Evolutionary conservation across 2,888 invertebrate species (phyloP), one percentile per base, ranked within the genome.

Genomic region (Heliconius cydno): DNA sequence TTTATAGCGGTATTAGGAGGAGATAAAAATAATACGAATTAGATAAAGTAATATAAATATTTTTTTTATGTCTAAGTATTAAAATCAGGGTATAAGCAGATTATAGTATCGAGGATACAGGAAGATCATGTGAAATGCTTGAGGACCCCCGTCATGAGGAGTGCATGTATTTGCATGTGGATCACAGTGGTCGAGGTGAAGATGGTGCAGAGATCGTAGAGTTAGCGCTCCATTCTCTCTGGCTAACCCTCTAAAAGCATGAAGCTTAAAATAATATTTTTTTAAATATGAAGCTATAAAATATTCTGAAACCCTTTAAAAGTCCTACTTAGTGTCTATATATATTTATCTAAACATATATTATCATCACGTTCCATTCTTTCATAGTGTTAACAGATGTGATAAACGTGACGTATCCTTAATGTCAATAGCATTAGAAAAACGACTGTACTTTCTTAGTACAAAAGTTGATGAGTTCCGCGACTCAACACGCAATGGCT

Each of bases 321-420:
- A 38, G 67, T 12, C n/a, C 68, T 68, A 13, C 67, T 22, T 22
- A 68, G 34, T 70, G 46, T 7, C 22, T 41, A 38, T 25, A 25
- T 34, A 38, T 34, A 38, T 68, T 38, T 68, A 38, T 38, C 22
- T n/a, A 68, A 4, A 10, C 22, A 13, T 34, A n/a, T 38, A n/a
- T 67, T 10, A 38, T 67, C 34, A 12, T 68, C 38, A 68, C 67
- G 67, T 68, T 38, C 38, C 67, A 68, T 68, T 3, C 67, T 10
- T n/a, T 70, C 70, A 25, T 46, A 46, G 41, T 70, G 41, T 46
- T 46, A 70, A 70, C 46, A 70, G 70, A 70, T 70, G 70, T 46
- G 70, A 46, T 28, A 70, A 70, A 46, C 70, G 70, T 25, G 70
- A 70, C 41, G 19, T 70, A 9, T 25, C 41, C 70, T 41, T 46